These are phyloP conservation scores for Drymodes brunneopygia DNA, from an alignment of 2,113 vertebrate genomes.

Conservation along the genomic window DNA sequence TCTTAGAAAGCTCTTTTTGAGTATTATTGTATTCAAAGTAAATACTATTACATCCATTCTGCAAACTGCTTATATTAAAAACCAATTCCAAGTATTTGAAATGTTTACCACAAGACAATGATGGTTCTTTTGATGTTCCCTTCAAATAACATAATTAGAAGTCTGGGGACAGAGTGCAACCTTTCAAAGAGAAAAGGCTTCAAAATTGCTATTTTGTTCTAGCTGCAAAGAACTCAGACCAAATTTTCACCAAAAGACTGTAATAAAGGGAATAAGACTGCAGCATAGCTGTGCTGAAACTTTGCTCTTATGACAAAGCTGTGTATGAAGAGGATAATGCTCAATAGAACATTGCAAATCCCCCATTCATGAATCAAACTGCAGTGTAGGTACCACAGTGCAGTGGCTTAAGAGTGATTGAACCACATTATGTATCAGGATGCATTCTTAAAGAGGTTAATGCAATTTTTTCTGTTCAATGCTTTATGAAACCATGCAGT, in stretches of 20 bases:
- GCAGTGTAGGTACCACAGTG: neutral
- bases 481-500: neutral
- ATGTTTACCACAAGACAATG: neutral
- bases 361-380: neutral
- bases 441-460: neutral
- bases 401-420: neutral
- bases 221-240: neutral
- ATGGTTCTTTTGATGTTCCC: neutral
- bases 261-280: neutral
- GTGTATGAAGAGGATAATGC: neutral
- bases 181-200: neutral
- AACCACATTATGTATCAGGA: neutral
- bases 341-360: neutral
- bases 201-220: neutral
- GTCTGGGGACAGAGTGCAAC: neutral
- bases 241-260: neutral
- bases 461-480: neutral
- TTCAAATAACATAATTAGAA: slow-evolving; percentile 6
- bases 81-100: neutral
- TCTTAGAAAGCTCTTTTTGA: neutral
- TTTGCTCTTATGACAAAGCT: neutral
- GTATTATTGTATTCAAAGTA: neutral
- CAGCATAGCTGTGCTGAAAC: neutral
- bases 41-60: neutral
- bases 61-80: neutral